A percentile compares a stretch with the other conserved stretches of the same genome.
Evolutionary conservation across 92 coral and sea anemone species (phyloP).

Genomic region (Plumapathes pennacea): DNA sequence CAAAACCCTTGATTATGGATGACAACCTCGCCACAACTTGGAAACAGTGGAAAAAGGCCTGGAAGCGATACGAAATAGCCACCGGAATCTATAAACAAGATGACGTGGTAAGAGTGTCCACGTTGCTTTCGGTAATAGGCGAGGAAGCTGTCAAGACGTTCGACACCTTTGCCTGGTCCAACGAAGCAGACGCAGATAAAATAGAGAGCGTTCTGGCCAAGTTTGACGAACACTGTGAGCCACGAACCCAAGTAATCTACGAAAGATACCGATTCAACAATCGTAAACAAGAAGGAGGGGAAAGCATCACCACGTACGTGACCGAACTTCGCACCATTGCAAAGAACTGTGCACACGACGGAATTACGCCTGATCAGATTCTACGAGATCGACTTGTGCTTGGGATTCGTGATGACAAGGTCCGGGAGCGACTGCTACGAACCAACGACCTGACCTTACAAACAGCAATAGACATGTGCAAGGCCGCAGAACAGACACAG

Average conservation of each 20-base stretch:
- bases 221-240: constrained; percentile 8
- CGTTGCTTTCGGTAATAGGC: constrained; percentile 19
- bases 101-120: too few species aligned
- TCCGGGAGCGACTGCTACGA: constrained; percentile 1
- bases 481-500: constrained; percentile 15
- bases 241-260: constrained; percentile 10
- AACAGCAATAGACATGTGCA: constrained; percentile 10
- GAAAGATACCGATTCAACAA: constrained; percentile 24
- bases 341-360: constrained; percentile 20
- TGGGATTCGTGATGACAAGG: background rate
- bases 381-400: constrained; percentile 3
- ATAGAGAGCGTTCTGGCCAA: constrained; percentile 1
- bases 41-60: too few species aligned
- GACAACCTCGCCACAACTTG: too few species aligned
- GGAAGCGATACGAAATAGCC: too few species aligned
- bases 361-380: constrained; percentile 23
- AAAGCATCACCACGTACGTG: constrained; percentile 8
- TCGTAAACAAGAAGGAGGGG: constrained; percentile 17
- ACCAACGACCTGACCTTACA: background rate
- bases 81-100: too few species aligned
- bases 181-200: background rate
- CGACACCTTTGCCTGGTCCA: constrained; percentile 25
- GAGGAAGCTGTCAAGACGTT: constrained; percentile 35
- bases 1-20: too few species aligned
- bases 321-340: constrained; percentile 24